These are phyloP conservation scores for Pelecanoides urinatrix DNA, from an alignment of 2,113 vertebrate species.

Conservation along the genomic window DNA sequence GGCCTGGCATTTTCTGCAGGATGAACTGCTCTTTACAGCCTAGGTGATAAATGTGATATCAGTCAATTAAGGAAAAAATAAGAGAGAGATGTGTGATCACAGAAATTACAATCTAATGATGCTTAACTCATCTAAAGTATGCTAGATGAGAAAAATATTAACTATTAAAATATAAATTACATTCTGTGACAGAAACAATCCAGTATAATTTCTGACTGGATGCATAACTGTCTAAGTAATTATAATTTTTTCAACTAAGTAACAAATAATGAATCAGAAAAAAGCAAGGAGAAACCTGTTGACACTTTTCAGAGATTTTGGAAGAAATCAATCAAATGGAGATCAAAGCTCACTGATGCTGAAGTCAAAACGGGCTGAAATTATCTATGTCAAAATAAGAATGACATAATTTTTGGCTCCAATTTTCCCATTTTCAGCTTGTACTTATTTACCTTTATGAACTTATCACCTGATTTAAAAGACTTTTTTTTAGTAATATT, in stretches of 20 bases:
- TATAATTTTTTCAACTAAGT: background rate
- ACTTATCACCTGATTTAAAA: background rate
- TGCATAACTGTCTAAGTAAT: background rate
- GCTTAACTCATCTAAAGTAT: background rate
- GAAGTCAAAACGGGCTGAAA: background rate
- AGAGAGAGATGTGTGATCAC: background rate
- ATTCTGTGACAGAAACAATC: background rate
- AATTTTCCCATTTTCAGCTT: background rate
- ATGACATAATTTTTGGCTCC: background rate
- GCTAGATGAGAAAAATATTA: background rate
- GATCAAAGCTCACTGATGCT: background rate
- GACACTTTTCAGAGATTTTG: background rate
- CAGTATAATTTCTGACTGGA: background rate
- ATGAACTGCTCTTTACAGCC: background rate
- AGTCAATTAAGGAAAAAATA: background rate
- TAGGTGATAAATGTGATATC: background rate
- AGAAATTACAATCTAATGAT: background rate
- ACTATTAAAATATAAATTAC: background rate
- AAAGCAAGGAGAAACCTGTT: background rate
- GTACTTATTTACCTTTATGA: background rate
- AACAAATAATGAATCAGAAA: background rate
- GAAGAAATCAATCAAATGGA: background rate
- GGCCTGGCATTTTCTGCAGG: conserved; percentile 31
- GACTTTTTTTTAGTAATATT: background rate
- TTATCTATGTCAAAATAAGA: background rate